Evolutionary conservation across 2,888 invertebrate species (phyloP), one percentile per base, ranked within the genome.

Genomic region (Monopis laevigella): DNA sequence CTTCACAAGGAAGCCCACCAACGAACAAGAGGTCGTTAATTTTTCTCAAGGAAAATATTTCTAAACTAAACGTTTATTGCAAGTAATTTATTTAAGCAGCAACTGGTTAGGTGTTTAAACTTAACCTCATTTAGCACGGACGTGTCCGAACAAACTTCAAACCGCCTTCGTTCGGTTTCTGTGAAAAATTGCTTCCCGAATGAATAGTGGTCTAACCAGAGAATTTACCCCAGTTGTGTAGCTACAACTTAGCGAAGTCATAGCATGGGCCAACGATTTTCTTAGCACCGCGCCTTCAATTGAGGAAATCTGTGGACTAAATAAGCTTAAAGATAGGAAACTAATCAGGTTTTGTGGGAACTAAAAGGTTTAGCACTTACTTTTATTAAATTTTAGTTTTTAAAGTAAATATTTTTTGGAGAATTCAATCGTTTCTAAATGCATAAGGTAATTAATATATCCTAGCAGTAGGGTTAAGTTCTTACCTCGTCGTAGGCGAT

Each of bases 161-260:
- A 17, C 16, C 12, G 34, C 34, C 34, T 16, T 34, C 11, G 11
- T 29, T 11, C 59, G 55, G 60, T 57, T 62, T 54, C 53, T 52
- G 59, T 62, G 63, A 69, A 68, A 70, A 70, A 70, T 69, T 62
- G 62, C n/a, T n/a, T n/a, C n/a, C 63, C 46, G 47, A 48, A 46
- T 48, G 53, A 54, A 56, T 50, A 49, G 51, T 46, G 40, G 17
- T 41, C 45, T 62, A 60, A 69, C 62, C 64, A 63, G 52, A 55
- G 65, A 63, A 65, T 66, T 67, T 69, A 69, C 56, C 65, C 67
- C 58, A 68, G 70, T 68, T 74, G 63, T 51, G 45, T 56, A 54
- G 54, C 21, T 36, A 8, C 21, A 13, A 17, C 34, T 56, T 53
- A 51, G 47, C 54, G 51, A 51, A 69, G 69, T 65, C 66, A 55